phyloP scores from a whole-genome alignment of 2,888 invertebrate genomes.

The Quadroppia sp. region DNA sequence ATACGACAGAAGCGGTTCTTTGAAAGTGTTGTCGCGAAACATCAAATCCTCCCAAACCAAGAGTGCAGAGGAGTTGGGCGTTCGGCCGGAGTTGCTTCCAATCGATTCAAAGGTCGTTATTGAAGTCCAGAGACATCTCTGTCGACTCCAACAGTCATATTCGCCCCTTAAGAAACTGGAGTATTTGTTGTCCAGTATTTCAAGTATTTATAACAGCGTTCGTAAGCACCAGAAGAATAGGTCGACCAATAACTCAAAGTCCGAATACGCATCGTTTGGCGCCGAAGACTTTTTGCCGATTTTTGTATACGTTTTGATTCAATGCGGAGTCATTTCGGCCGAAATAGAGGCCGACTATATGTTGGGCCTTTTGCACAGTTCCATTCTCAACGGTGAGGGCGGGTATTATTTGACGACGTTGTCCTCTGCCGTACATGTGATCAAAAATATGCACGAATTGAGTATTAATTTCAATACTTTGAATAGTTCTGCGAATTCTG shows the following conservation, averaged over 20 bases:
- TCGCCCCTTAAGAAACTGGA: constrained; percentile 90
- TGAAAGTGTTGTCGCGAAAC: constrained; percentile 54
- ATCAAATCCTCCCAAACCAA: constrained; percentile 55
- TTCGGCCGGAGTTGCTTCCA: constrained; percentile 57
- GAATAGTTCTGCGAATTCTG: neutral
- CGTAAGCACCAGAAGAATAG: constrained; percentile 6
- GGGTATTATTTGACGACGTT: constrained; percentile 91
- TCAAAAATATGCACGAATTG: constrained; percentile 63
- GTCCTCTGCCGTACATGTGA: constrained; percentile 83
- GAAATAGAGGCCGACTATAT: constrained; percentile 95
- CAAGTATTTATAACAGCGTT: constrained; percentile 64
- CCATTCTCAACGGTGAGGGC: constrained; percentile 81
- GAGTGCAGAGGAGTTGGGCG: constrained; percentile 55
- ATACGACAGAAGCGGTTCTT: constrained; percentile 53
- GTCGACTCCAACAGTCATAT: constrained; percentile 81
- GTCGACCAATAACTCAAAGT: constrained; percentile 47
- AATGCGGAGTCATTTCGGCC: constrained; percentile 81
- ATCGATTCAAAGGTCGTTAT: constrained; percentile 71
- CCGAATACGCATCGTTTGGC: constrained; percentile 62
- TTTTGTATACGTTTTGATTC: constrained; percentile 84
- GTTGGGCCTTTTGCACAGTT: constrained; percentile 86
- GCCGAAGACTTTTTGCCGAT: constrained; percentile 87
- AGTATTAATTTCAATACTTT: neutral
- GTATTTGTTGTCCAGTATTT: constrained; percentile 79
- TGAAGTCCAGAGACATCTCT: constrained; percentile 66